A percentile compares a stretch with the other conserved stretches of the same genome.
phyloP scores from a whole-genome alignment of 2,113 vertebrate species.

The Seriola aureovittata region DNA sequence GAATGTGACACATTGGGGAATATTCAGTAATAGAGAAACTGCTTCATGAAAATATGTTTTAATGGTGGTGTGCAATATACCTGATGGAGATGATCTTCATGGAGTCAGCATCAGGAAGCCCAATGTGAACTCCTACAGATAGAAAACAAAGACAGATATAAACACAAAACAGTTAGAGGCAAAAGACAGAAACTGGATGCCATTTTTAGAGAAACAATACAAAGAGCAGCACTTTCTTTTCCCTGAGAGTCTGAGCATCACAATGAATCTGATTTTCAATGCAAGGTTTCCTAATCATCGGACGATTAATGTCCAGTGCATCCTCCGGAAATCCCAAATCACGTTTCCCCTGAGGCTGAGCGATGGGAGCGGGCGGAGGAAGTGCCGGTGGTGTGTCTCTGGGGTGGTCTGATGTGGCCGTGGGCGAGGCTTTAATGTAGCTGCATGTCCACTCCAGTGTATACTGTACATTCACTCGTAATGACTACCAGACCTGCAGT shows the following conservation, averaged over 20 bases:
- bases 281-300: constrained; percentile 51
- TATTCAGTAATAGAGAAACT: constrained; percentile 3
- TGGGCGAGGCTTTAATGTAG: constrained; percentile 78
- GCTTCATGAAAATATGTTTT: constrained; percentile 23
- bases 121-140: constrained; percentile 23
- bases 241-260: neutral
- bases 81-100: constrained; percentile 46
- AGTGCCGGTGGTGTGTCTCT: constrained; percentile 78
- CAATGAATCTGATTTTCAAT: constrained; percentile 20
- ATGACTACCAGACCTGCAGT: constrained; percentile 80
- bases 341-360: constrained; percentile 36
- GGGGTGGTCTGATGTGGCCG: constrained; percentile 78
- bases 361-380: constrained; percentile 64
- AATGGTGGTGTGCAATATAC: constrained; percentile 34
- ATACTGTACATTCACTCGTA: constrained; percentile 78
- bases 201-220: neutral
- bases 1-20: constrained; percentile 24
- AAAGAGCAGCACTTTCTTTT: constrained; percentile 1
- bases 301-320: constrained; percentile 56
- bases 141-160: constrained; percentile 29
- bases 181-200: neutral
- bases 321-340: constrained; percentile 74
- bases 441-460: constrained; percentile 73
- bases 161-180: neutral
- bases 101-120: neutral